phyloP scores from a whole-genome alignment of 2,888 invertebrate genomes.

The Gari tellinella region DNA sequence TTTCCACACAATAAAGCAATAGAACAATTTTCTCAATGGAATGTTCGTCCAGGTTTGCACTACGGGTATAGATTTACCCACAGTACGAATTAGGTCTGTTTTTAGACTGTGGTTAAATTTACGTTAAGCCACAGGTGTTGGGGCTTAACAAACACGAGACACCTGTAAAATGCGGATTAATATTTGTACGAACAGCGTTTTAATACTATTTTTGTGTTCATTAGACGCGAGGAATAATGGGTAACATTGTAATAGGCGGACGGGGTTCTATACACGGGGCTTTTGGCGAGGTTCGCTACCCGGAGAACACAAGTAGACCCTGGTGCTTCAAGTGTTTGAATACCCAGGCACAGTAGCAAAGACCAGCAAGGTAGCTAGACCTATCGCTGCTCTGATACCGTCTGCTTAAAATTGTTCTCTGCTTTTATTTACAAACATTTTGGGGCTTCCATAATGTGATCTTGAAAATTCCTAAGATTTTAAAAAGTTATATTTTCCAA shows the following conservation, averaged over 20 bases:
- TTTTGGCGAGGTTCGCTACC: too few relatives aligned
- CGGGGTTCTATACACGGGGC: too few relatives aligned
- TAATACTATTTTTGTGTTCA: slow-evolving; percentile 36
- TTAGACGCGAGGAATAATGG: slow-evolving; percentile 17
- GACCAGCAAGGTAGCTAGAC: too few relatives aligned
- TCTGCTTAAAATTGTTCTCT: too few relatives aligned
- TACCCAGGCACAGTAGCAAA: too few relatives aligned
- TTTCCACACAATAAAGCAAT: slow-evolving; percentile 10
- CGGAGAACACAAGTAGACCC: too few relatives aligned
- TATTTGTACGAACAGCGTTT: slow-evolving; percentile 20
- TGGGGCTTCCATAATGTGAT: too few relatives aligned
- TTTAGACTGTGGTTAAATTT: slow-evolving; percentile 44
- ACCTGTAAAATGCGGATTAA: slow-evolving; percentile 44
- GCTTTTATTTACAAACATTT: too few relatives aligned
- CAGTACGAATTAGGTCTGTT: slow-evolving; percentile 30
- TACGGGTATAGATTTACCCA: slow-evolving; percentile 33
- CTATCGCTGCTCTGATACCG: too few relatives aligned
- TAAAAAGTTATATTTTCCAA: too few relatives aligned
- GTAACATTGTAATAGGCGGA: background rate
- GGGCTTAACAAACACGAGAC: slow-evolving; percentile 53
- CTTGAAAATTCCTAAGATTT: too few relatives aligned
- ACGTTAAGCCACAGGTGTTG: slow-evolving; percentile 55
- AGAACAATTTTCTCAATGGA: background rate
- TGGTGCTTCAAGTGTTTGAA: too few relatives aligned
- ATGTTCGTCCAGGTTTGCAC: slow-evolving; percentile 5